Evolutionary conservation across 2,113 vertebrate genomes (phyloP), one percentile per base, ranked within the genome.

Genomic region (Ageneiosus marmoratus): DNA sequence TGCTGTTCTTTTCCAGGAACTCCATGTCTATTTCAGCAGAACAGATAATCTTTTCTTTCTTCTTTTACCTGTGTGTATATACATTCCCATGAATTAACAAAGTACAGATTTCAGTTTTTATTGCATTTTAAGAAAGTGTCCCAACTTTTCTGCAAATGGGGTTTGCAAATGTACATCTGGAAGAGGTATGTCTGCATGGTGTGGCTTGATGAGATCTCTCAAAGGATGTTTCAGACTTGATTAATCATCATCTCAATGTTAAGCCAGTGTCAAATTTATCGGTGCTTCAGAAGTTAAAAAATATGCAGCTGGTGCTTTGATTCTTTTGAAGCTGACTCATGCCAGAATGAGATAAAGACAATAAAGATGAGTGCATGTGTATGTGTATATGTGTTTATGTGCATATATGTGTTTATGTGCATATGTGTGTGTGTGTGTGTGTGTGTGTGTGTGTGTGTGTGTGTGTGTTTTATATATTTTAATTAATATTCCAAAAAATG

Each of bases 321-420:
- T 65, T 37, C 63, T 53, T 69, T 41, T 53, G 50, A 53, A 80
- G 22, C 60, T 34, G 34, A 69, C 22, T 24, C 48, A 44, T 62
- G 55, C 56, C 55, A 63, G 63, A 65, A 46, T n/a, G 58, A 44
- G 48, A 80, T 84, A 75, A 80, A 65, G 22, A 55, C 50, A 27
- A 55, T 74, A 29, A 41, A 22, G 37, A 27, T 55, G 7, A 63
- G 10, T 65, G 27, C 76, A 70, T 81, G 56, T 67, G 32, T 62
- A 18, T 5, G 16, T 9, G 27, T 22, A 29, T 34, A 46, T 79
- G 62, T 7, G 27, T 53, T 70, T 37, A 10, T 41, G 27, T 74
- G 48, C 3, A 58, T 3, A 20, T 44, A 34, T 34, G 20, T 62
- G n/a, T 22, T 27, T 34, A 27, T n/a, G n/a, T n/a, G n/a, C n/a